A percentile compares a stretch with the other conserved stretches of the same genome.
Conservation (phyloP, 2,888 invertebrate species). For the Heliothis peltigera region DNA sequence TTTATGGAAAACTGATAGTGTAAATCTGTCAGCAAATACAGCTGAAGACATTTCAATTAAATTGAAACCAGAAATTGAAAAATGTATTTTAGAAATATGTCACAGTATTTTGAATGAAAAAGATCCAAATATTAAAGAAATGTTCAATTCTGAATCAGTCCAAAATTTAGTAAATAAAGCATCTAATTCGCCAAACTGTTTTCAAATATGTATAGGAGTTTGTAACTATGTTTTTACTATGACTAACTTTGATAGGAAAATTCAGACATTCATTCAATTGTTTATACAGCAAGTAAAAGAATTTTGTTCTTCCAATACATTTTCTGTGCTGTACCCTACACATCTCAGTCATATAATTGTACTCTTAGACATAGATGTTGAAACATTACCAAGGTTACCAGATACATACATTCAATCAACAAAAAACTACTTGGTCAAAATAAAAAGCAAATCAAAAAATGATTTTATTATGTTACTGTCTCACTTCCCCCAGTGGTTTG, state of each 20-base stretch:
- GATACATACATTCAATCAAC: conserved; percentile 66
- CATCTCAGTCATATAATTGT: conserved; percentile 70
- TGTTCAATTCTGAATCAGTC: conserved; percentile 63
- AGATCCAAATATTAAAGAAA: conserved; percentile 56
- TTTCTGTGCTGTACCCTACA: conserved; percentile 74
- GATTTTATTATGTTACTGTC: conserved; percentile 79
- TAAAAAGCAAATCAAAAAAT: conserved; percentile 69
- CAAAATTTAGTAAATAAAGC: conserved; percentile 69
- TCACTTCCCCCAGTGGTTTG: conserved; percentile 84
- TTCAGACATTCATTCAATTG: conserved; percentile 70
- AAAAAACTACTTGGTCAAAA: conserved; percentile 64
- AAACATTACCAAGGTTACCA: conserved; percentile 61
- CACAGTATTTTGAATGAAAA: conserved; percentile 62
- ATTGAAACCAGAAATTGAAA: conserved; percentile 79
- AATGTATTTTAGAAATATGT: conserved; percentile 67
- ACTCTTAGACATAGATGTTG: conserved; percentile 75
- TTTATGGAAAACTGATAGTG: conserved; percentile 69
- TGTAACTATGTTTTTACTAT: conserved; percentile 77
- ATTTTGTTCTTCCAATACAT: conserved; percentile 53
- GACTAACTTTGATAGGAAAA: conserved; percentile 70
- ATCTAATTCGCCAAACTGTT: conserved; percentile 75
- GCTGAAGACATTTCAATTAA: conserved; percentile 75
- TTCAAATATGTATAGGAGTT: conserved; percentile 78
- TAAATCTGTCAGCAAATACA: conserved; percentile 40
- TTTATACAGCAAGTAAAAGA: conserved; percentile 73